Percentiles rank a stretch among this genome's conserved stretches.
Evolutionary conservation across 2,888 invertebrate species (phyloP).

Genomic region (Phengaris arion): DNA sequence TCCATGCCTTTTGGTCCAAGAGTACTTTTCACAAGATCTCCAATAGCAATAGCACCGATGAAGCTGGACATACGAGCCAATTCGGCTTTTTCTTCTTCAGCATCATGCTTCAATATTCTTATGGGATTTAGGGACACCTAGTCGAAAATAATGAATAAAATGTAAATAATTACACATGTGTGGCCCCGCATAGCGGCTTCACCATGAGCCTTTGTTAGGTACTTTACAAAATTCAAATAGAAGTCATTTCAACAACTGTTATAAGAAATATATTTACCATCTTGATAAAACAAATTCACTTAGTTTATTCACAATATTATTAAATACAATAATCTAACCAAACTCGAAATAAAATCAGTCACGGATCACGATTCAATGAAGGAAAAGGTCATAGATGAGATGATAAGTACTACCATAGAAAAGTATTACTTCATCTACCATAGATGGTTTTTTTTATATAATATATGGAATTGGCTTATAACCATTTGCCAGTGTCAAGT

Average conservation of each 20-base stretch:
- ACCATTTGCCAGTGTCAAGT: too few species aligned
- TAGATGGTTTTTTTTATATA: too few species aligned
- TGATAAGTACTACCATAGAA: too few species aligned
- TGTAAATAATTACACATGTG: constrained; percentile 38
- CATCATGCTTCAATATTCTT: constrained; percentile 95
- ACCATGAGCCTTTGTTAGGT: background rate
- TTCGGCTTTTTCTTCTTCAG: constrained; percentile 98
- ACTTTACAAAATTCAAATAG: background rate
- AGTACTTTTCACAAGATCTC: constrained; percentile 98
- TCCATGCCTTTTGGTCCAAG: constrained; percentile 99
- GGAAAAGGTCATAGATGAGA: background rate
- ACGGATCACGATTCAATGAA: background rate
- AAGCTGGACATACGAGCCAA: constrained; percentile 98
- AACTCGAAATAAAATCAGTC: background rate
- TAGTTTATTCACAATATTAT: background rate
- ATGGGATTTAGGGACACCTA: constrained; percentile 95
- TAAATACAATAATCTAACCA: background rate
- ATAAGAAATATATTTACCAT: constrained; percentile 33
- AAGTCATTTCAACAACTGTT: background rate
- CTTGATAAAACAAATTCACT: constrained; percentile 22
- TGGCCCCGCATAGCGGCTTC: constrained; percentile 29
- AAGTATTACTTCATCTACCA: too few species aligned
- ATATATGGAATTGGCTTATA: too few species aligned
- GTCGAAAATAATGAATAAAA: constrained; percentile 38
- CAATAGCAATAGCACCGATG: constrained; percentile 98